phyloP scores from a whole-genome alignment of 2,113 vertebrate species.

The Synodontis membranacea region DNA sequence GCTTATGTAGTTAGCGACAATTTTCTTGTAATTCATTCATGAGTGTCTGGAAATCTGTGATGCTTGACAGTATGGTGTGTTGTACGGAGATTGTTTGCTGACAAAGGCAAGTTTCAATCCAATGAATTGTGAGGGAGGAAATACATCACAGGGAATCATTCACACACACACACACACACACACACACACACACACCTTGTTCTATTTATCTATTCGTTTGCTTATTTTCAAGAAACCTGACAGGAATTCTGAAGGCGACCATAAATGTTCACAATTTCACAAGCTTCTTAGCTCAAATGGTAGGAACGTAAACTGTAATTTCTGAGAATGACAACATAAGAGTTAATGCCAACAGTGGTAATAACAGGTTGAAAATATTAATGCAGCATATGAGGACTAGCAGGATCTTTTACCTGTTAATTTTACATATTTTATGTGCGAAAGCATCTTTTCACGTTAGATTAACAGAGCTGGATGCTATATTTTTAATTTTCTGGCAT shows the following conservation, averaged over 20 bases:
- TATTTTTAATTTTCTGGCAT: not conserved
- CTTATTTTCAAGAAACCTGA: not conserved
- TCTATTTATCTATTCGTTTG: not conserved
- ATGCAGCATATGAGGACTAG: not conserved
- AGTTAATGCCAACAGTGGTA: not conserved
- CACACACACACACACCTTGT: not conserved
- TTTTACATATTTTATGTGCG: not conserved
- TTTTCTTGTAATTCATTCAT: not conserved
- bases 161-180: not conserved
- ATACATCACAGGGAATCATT: not conserved
- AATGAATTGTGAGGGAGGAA: not conserved
- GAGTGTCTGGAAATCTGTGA: not conserved
- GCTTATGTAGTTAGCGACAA: not conserved
- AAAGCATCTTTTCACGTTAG: not conserved
- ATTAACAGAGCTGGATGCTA: not conserved
- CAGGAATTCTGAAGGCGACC: not conserved
- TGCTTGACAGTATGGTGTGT: not conserved
- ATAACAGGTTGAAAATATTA: not conserved
- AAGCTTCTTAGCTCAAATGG: not conserved
- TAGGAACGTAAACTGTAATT: slow-evolving; percentile 10
- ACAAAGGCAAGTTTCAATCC: not conserved
- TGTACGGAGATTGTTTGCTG: not conserved
- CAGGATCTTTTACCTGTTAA: not conserved
- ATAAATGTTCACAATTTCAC: not conserved
- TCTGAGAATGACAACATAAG: not conserved